Evolutionary conservation across 2,113 vertebrate species (phyloP), one percentile per base, ranked within the genome.

Genomic region (Laterallus jamaicensis): DNA sequence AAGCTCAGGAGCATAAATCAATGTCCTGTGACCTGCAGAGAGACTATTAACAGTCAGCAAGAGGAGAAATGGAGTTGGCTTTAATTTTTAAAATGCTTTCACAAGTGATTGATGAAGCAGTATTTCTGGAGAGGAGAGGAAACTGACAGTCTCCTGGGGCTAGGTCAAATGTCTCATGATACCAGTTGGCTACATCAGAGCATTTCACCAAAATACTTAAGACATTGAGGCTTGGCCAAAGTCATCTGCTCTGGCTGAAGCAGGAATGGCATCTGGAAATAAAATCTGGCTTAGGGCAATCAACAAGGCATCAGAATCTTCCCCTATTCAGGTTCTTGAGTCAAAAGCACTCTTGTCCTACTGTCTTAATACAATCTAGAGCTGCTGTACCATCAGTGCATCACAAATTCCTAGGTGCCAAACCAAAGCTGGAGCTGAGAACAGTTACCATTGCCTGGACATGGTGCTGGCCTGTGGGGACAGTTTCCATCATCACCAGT

Each of bases 51-150:
- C 39, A 79, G 70, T 20, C 28, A 75, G 80, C 50, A 69, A 73
- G 81, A 92, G 25, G 59, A 87, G 50, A 77, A 85, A 85, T 40
- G 0, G 4, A 62, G 19, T 15, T 64, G 39, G 19, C 73, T 92
- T 93, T 78, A 64, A 71, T 91, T 94, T 95, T 94, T 92, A 76
- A 91, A 92, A 81, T 19, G 15, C 35, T 74, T n/a, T 77, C 44
- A 26, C 26, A 69, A 82, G 60, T 69, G 71, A 92, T 69, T 71
- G 79, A 69, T 90, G 69, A 70, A 49, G 28, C 21, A 58, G 39
- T 74, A 37, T 81, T 95, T 96, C 71, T 81, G 73, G 87, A 92
- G 68, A 75, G 54, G n/a, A 52, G 59, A 91, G 44, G 64, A 90
- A 81, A 71, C 47, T 10, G 4, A 10, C 35, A n/a, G 39, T 74